Base-by-base conservation (phyloP, 2,888 invertebrate species). In the Zeuzera pyrina region DNA sequence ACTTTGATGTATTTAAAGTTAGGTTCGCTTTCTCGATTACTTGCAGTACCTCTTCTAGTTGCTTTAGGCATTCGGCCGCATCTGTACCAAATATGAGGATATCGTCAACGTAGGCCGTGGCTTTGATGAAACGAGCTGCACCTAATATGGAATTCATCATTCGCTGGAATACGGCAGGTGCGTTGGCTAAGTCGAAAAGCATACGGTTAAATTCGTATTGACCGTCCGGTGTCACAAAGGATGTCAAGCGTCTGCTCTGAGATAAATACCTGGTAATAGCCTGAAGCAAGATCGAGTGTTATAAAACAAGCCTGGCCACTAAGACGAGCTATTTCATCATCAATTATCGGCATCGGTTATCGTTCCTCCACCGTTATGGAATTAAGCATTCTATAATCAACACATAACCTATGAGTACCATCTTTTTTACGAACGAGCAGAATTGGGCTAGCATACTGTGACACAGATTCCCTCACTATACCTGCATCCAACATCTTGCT, bases 1-100 rank as follows among this genome's bases (percentile, higher is more conserved):
- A 59, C 32, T 57, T 61, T 0, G 38, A 29, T 2, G 55, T 14
- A 29, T 57, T 57, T 7, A 61, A 15, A 2, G 53, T 54, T 3
- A 60, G 33, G 4, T 42, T 43, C 12, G 49, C 39, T 2, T 43
- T 26, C 12, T 41, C 21, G 0, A 57, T 24, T 7, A 29, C 31
- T 22, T 35, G 5, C 2, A 54, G 33, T 3, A 49, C 1, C 7
- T 29, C 12, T 16, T 34, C 29, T 4, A 34, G 15, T 5, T 26
- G 12, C 4, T n/a, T 3, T 7, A 34, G 11, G 13, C 34, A 29
- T 21, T 34, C 34, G 2, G 24, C 12, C n/a, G 15, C 24, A 15
- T 12, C 21, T 15, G 23, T 34, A 12, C 38, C 35, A 6, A 28
- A 11, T n/a, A 28, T 14, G 12, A 28, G 29, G 4, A 47, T 12